These are phyloP conservation scores for Anthophora plumipes DNA, from an alignment of 2,888 invertebrate species.

Conservation along the genomic window DNA sequence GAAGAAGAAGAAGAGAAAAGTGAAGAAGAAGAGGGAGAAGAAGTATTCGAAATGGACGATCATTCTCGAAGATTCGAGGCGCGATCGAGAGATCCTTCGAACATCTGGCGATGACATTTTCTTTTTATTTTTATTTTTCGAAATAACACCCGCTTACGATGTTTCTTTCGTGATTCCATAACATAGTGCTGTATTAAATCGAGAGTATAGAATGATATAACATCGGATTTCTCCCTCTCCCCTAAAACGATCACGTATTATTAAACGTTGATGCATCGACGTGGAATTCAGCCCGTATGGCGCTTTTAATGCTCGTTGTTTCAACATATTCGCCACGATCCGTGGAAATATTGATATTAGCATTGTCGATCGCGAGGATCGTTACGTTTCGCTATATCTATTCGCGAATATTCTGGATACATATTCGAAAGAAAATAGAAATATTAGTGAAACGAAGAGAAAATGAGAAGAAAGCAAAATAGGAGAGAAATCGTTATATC, in stretches of 20 bases:
- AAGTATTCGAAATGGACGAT: not conserved
- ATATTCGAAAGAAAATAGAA: not conserved
- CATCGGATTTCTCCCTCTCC: not conserved
- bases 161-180: not conserved
- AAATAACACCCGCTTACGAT: not conserved
- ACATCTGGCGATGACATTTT: conserved; percentile 53
- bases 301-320: conserved; percentile 25
- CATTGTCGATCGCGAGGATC: not conserved
- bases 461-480: not conserved
- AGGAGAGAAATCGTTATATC: not conserved
- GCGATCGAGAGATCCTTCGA: conserved; percentile 28
- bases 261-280: conserved; percentile 44
- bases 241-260: conserved; percentile 28
- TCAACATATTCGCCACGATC: not conserved
- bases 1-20: not conserved
- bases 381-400: not conserved
- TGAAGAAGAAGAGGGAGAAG: too few relatives aligned
- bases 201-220: conserved; percentile 16
- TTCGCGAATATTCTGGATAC: not conserved
- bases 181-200: conserved; percentile 8
- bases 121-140: not conserved
- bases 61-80: conserved; percentile 8
- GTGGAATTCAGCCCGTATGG: conserved; percentile 26
- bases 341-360: conserved; percentile 7
- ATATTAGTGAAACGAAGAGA: too few relatives aligned